Base-by-base conservation (phyloP, 2,888 invertebrate genomes). In the Ditylenchus weischeri region DNA sequence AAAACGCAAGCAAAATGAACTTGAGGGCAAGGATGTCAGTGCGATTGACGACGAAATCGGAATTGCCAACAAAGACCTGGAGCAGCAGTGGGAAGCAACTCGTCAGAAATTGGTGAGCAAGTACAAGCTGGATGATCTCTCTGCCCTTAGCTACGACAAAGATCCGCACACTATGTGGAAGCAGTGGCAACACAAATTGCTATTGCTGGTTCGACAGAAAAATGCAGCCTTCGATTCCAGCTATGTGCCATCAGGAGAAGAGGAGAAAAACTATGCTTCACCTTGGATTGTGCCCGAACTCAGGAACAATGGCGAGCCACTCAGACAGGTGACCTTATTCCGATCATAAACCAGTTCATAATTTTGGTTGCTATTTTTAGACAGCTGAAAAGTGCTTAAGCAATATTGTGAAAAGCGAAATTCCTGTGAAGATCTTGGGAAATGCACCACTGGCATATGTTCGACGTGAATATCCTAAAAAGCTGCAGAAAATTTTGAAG, bases 211-310 rank as follows among this genome's bases (percentile, higher is more conserved):
- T 21, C 75, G 76, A 64, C 81, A 81, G 60, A 69, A 65, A 54
- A 75, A 77, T 58, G 63, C 66, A 21, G 47, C 64, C 23, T 49
- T 57, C 13, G 50, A 18, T 15, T 51, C 48, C 50, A 60, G 57
- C 13, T 59, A 69, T 35, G 62, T 59, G 19, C 57, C n/a, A 36
- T 58, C 63, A 4, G 8, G 8, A 10, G 15, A 43, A 15, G 43
- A 43, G 8, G 43, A 6, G 13, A 43, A 43, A 43, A 64, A 61
- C 36, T 74, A 77, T 57, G 10, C 64, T 13, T 75, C 76, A 15
- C 78, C 79, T 10, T 81, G 81, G 81, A 77, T 78, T 61, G 62
- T 81, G 5, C 81, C 81, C 0, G 77, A 78, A 66, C 66, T 75
- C 51, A 70, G 71, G 59, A 68, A 79, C 29, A 65, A 72, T 10